Base-by-base conservation (phyloP, 2,888 invertebrate genomes). In the Ischnura elegans region DNA sequence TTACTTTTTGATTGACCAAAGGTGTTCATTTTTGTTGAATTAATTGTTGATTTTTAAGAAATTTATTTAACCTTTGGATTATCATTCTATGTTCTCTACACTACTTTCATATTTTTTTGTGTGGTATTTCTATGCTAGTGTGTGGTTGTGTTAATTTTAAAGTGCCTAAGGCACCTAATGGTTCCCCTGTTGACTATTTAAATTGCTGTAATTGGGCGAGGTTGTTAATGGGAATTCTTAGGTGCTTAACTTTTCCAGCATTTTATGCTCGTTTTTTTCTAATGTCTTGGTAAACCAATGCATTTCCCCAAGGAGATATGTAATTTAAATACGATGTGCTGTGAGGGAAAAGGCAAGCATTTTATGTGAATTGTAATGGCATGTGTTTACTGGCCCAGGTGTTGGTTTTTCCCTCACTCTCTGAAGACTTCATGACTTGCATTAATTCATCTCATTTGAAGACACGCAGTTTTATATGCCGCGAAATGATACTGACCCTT, bases 181-280 rank as follows among this genome's bases (percentile, higher is more conserved):
- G 90, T 90, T 90, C 66, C 90, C 90, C 51, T 90, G 90, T 90
- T 90, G 90, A 90, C 90, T 90, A 55, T 90, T 90, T 90, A 43
- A 90, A 90, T 43, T 90, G 43, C 90, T 90, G 61, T 51, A 43
- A 90, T 61, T 43, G 90, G 90, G 90, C n/a, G 61, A 61, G 90
- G 90, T 90, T 90, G 90, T 90, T 90, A 90, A 61, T 90, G 90
- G 90, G 90, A 90, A 90, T 90, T 90, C 90, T 90, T 90, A 43
- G 90, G 90, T 90, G 90, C 90, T 90, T 90, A 43, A 66, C 47
- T 90, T 90, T 90, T 16, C 90, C 66, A 66, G 90, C 90, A 90
- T 90, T 90, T 87, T 51, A 61, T 90, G 61, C 55, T 61, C 66
- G n/a, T 90, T 66, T 55, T 90, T 90, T 90, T 43, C 61, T 61